A percentile compares a stretch with the other conserved stretches of the same genome.
These are phyloP conservation scores for Syrrhaptes paradoxus DNA, from an alignment of 2,113 vertebrate genomes.

Conservation along the genomic window DNA sequence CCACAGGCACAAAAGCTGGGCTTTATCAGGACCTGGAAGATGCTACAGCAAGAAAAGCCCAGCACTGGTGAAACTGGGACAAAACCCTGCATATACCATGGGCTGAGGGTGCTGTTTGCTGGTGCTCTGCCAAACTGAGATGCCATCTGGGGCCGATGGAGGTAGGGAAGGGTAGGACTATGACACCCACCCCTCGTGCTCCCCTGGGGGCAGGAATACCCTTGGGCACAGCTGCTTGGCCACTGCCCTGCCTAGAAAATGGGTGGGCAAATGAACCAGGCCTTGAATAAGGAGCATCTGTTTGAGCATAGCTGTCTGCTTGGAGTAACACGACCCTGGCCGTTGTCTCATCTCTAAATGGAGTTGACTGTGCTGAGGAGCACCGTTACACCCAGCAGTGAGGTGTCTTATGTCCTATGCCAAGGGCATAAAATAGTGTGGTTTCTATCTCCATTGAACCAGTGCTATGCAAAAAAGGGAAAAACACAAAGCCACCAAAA, in stretches of 20 bases:
- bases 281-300: background rate
- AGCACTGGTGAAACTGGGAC: background rate
- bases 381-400: background rate
- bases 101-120: background rate
- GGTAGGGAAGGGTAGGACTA: too few relatives aligned
- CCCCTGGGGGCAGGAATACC: too few relatives aligned
- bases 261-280: background rate
- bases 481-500: background rate
- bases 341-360: background rate
- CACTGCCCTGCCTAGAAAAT: background rate
- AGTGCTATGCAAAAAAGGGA: background rate
- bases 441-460: background rate
- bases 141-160: background rate
- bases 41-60: background rate
- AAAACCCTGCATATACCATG: background rate
- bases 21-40: background rate
- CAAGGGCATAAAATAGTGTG: background rate
- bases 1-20: background rate
- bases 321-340: background rate
- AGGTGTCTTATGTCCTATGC: background rate
- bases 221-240: background rate
- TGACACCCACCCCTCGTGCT: background rate
- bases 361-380: background rate
- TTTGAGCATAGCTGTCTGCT: background rate
- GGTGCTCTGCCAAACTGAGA: background rate